These are phyloP conservation scores for Chamaea fasciata DNA, from an alignment of 2,113 vertebrate species.

Conservation along the genomic window DNA sequence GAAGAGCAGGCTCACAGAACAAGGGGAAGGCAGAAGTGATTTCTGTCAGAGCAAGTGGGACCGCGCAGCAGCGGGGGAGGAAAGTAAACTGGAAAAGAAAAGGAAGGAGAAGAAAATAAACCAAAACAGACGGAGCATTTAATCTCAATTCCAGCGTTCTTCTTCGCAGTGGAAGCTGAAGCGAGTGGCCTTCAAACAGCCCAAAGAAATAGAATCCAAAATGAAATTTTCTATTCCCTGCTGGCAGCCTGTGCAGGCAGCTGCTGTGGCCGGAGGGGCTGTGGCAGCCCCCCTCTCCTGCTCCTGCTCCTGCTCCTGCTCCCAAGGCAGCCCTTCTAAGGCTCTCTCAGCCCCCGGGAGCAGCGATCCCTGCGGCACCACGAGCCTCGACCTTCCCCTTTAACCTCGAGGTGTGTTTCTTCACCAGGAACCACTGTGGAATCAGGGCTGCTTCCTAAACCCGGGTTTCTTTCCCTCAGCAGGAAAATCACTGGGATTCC, in stretches of 20 bases:
- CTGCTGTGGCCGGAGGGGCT: background rate
- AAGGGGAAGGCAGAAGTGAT: background rate
- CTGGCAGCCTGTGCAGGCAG: background rate
- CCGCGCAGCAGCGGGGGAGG: background rate
- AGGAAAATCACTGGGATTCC: background rate
- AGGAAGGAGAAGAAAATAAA: background rate
- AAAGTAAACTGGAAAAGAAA: background rate
- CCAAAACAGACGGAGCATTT: background rate
- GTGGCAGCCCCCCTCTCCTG: background rate
- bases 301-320: background rate
- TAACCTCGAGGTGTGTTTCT: background rate
- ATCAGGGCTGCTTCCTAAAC: background rate
- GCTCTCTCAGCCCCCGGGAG: background rate
- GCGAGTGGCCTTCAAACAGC: background rate
- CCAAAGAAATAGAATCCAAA: background rate
- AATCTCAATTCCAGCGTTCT: background rate
- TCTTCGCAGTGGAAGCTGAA: background rate
- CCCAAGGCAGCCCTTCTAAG: rapidly evolving
- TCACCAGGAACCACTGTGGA: background rate
- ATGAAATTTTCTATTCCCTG: background rate
- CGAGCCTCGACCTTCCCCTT: background rate
- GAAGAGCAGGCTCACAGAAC: background rate
- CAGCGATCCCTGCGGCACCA: background rate
- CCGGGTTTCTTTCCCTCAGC: background rate
- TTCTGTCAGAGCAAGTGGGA: background rate